Base-by-base conservation (phyloP, 2,888 invertebrate species). In the Balanococcus diminutus region DNA sequence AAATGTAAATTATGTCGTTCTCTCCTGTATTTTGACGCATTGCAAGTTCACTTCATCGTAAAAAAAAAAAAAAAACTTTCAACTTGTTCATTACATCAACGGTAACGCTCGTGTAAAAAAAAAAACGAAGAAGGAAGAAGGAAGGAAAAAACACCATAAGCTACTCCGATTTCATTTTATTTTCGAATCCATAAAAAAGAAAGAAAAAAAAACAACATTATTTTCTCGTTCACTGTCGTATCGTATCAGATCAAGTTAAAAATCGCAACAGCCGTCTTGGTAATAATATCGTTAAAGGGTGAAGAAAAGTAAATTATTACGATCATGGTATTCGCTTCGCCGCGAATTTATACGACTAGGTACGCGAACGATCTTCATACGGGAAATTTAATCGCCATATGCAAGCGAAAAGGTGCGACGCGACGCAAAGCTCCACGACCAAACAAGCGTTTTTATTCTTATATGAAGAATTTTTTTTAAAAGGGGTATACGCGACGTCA, bases 211-310 rank as follows among this genome's bases (percentile, higher is more conserved):
- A 51, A 51, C 51, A n/a, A 31, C 72, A 72, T 72, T 72, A 25
- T 32, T 79, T 25, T 11, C 19, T 79, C 32, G 75, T 79, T 79
- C 75, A 14, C 75, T 36, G 75, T 79, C 32, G 31, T n/a, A 31
- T 72, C 72, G 72, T 79, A 79, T 82, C 56, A 82, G 82, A 82
- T 82, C 56, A 32, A 82, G 82, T 51, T 56, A 19, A 82, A 82
- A 82, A 82, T 82, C 32, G 82, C 82, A 31, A 32, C 82, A 82
- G 82, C 82, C 82, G 82, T 82, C 51, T 56, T 19, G 56, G 82
- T 82, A 82, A 82, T 82, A 82, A 82, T 31, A 82, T 79, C 75
- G 75, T 79, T 79, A 67, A 79, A 79, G 36, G 75, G 36, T 9
- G 75, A 79, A 67, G 67, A 36, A 79, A 79, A 79, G 75, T 79